phyloP scores from a whole-genome alignment of 2,113 vertebrate species.

The Haemorhous mexicanus region DNA sequence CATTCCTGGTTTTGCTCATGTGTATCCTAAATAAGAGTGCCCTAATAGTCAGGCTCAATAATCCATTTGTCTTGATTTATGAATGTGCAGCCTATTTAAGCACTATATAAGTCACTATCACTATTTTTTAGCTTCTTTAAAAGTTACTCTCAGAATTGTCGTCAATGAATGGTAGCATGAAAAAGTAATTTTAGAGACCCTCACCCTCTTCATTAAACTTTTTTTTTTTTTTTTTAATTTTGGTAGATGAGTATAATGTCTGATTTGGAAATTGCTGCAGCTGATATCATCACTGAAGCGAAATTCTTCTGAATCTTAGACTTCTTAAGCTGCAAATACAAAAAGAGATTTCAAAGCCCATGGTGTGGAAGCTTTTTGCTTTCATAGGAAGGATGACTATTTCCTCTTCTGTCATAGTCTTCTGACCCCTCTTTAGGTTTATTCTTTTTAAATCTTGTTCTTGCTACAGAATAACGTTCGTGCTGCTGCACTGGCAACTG shows the following conservation, averaged over 20 bases:
- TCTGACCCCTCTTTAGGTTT: neutral
- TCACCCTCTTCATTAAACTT: neutral
- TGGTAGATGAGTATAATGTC: neutral
- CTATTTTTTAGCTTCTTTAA: neutral
- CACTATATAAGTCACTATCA: neutral
- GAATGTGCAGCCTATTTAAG: neutral
- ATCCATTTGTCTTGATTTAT: neutral
- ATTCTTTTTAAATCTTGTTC: constrained; percentile 12
- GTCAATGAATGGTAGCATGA: neutral
- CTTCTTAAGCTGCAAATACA: neutral
- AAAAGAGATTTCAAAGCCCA: neutral
- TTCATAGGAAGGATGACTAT: neutral
- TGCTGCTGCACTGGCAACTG: constrained; percentile 85
- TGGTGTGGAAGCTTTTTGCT: neutral
- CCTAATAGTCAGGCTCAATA: neutral
- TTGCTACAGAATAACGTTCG: constrained; percentile 83
- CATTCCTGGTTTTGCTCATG: neutral
- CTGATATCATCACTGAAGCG: neutral
- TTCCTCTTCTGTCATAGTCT: neutral
- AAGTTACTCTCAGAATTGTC: neutral
- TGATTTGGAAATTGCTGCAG: neutral
- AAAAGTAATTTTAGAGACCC: neutral
- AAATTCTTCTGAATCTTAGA: neutral
- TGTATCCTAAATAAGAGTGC: neutral
- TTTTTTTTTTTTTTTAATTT: rapidly evolving